Base-by-base conservation (phyloP, 2,113 vertebrate species). In the Planiliza haematocheilus region DNA sequence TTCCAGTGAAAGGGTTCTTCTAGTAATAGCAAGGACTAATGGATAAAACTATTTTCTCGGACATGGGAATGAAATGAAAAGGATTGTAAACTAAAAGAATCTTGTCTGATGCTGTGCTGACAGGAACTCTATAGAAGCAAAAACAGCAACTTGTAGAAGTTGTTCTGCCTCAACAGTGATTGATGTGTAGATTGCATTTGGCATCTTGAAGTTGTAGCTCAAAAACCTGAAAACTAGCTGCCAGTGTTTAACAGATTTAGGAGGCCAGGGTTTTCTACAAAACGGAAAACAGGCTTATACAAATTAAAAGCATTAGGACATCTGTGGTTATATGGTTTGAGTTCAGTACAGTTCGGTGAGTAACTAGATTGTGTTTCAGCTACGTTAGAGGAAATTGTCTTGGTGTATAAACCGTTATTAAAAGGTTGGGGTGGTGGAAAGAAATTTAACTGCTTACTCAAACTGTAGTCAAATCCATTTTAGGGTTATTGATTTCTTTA, bases 121-220 rank as follows among this genome's bases (percentile, higher is more conserved):
- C n/a, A n/a, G n/a, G n/a, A n/a, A n/a, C n/a, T n/a, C n/a, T n/a
- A n/a, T n/a, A n/a, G n/a, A n/a, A n/a, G n/a, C n/a, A n/a, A n/a
- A n/a, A n/a, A n/a, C n/a, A n/a, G n/a, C n/a, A n/a, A 18, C 69
- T 58, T 58, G 57, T 46, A 59, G 24, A 38, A 59, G 56, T 78
- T 74, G 55, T 66, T 71, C 53, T 20, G 50, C 62, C 76, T 80
- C 83, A 70, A 24, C 67, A 43, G 63, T 83, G 77, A 81, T 81
- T 48, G 59, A 76, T 76, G 48, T 77, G 74, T 49, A 37, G 37
- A 87, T 77, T 71, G 10, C n/a, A 68, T 80, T 45, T 77, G 72
- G 62, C 79, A 65, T 5, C 34, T 52, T 14, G 13, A 45, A 36
- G 39, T 62, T n/a, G 17, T 10, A 70, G 50, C 43, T 39, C 53